phyloP scores from a whole-genome alignment of 2,797 vertebrate genomes.

The Xiphophorus birchmanni region DNA sequence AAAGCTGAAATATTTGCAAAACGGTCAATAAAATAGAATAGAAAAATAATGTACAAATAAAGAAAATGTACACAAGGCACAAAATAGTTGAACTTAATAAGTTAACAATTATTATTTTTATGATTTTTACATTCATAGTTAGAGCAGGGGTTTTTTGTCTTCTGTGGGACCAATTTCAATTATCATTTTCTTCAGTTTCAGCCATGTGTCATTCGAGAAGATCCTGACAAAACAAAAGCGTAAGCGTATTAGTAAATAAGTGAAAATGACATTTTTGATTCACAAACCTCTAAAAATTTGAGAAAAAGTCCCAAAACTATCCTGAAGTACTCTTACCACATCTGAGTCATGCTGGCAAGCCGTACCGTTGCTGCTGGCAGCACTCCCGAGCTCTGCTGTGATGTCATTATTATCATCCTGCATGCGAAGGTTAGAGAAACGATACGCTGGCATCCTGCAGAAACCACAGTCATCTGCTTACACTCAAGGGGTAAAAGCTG shows the following conservation, averaged over 20 bases:
- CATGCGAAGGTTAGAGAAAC: conserved; percentile 79
- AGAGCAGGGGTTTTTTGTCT: conserved; percentile 9
- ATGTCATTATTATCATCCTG: conserved; percentile 68
- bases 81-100: conserved; percentile 58
- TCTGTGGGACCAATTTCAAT: conserved; percentile 15
- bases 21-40: conserved; percentile 27
- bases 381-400: conserved; percentile 56
- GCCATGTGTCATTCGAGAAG: conserved; percentile 68
- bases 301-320: not conserved
- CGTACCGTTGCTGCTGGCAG: conserved; percentile 65
- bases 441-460: conserved; percentile 74
- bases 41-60: conserved; percentile 54
- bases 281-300: not conserved
- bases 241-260: not conserved
- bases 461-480: conserved; percentile 1
- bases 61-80: conserved; percentile 14
- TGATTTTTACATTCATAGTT: conserved; percentile 4
- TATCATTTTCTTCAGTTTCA: not conserved
- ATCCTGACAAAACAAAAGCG: conserved; percentile 64
- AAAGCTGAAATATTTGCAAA: conserved; percentile 37
- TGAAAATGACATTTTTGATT: not conserved
- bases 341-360: conserved; percentile 77
- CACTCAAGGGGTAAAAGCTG: rapidly evolving
- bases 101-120: conserved; percentile 42
- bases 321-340: conserved; percentile 59